Conservation (phyloP, 2,113 vertebrate species). For the Sceloporus tristichus region DNA sequence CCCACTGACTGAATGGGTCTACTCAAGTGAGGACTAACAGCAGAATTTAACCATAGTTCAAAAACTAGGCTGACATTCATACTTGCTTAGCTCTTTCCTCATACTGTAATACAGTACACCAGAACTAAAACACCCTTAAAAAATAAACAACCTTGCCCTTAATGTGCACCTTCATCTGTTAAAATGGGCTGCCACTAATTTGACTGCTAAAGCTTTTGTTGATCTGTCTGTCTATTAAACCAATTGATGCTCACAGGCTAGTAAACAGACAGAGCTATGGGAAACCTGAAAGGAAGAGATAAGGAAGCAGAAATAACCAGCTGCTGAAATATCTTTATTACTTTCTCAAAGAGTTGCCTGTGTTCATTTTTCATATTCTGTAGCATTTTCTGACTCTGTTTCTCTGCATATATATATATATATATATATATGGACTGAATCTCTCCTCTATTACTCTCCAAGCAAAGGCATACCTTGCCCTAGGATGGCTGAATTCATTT, state of each 20-base stretch:
- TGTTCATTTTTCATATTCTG: constrained; percentile 59
- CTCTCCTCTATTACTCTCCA: constrained; percentile 56
- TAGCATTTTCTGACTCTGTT: constrained; percentile 53
- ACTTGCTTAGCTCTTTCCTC: background rate
- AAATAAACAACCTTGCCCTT: background rate
- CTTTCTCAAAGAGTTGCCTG: constrained; percentile 40
- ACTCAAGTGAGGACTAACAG: too few species aligned
- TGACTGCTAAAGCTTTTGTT: background rate
- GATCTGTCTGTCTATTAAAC: constrained; percentile 7
- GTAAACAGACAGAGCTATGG: background rate
- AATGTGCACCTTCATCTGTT: background rate
- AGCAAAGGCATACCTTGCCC: constrained; percentile 52
- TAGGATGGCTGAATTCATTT: constrained; percentile 48
- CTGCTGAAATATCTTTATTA: constrained; percentile 44
- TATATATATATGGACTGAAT: constrained; percentile 18
- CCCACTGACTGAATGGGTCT: too few species aligned
- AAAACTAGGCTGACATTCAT: background rate
- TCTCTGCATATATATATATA: constrained; percentile 19
- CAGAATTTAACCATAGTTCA: background rate
- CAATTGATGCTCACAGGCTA: background rate
- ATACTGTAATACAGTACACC: constrained; percentile 10
- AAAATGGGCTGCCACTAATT: constrained; percentile 13
- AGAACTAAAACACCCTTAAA: background rate
- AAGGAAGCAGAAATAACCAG: constrained; percentile 22
- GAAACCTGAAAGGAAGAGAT: constrained; percentile 42